phyloP scores from a whole-genome alignment of 2,113 vertebrate species.

The Coreoperca whiteheadi region DNA sequence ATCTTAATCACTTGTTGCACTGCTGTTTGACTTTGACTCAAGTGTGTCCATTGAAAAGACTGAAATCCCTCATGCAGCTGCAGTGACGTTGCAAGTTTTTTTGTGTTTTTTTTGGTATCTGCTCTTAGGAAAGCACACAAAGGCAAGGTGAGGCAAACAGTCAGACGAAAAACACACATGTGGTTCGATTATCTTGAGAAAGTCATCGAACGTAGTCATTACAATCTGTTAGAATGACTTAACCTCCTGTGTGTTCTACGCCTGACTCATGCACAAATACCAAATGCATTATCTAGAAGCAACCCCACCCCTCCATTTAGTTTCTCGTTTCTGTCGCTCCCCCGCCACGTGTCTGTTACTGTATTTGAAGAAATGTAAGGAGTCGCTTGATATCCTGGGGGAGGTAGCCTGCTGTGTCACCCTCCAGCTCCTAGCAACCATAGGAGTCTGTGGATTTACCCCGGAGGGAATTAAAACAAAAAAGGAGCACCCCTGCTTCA shows the following conservation, averaged over 20 bases:
- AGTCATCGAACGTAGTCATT: not conserved
- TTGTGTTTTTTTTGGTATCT: not conserved
- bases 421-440: not conserved
- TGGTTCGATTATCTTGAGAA: not conserved
- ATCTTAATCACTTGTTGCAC: not conserved
- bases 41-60: not conserved
- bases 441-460: not conserved
- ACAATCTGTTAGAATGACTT: not conserved
- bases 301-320: not conserved
- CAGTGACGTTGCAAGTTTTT: not conserved
- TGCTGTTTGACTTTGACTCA: conserved; percentile 6
- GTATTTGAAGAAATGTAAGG: not conserved
- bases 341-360: not conserved
- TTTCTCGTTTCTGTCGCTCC: not conserved
- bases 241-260: not conserved
- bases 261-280: not conserved
- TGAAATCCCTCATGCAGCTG: not conserved
- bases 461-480: not conserved
- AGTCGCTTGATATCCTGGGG: not conserved
- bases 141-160: conserved; percentile 2
- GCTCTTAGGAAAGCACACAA: not conserved
- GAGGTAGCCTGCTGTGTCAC: not conserved
- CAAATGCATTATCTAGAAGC: not conserved
- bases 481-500: not conserved
- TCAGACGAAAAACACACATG: not conserved